Conservation (phyloP, 2,888 invertebrate genomes). For the Oscheius sp. region DNA sequence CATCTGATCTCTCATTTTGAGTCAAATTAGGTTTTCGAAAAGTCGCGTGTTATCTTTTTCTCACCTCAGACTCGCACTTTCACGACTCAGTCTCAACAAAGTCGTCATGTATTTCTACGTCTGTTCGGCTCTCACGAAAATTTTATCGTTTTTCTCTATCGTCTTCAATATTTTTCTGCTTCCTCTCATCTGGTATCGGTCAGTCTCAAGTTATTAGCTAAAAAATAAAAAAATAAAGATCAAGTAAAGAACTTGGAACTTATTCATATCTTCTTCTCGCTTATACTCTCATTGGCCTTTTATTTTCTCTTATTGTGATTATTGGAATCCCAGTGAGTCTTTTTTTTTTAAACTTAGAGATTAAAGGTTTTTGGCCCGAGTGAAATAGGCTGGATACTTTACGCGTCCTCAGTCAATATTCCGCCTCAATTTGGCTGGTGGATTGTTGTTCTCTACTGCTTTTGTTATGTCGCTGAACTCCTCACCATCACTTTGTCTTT, state of each 20-base stretch:
- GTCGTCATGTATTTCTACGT: constrained; percentile 7
- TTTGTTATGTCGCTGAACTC: constrained; percentile 19
- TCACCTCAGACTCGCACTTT: too few species aligned
- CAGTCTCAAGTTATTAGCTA: background rate
- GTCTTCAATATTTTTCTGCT: background rate
- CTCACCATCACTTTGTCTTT: constrained; percentile 11
- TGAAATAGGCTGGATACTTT: constrained; percentile 17
- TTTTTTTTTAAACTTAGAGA: background rate
- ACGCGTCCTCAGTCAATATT: constrained; percentile 18
- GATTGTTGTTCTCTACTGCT: constrained; percentile 24
- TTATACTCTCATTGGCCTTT: constrained; percentile 7
- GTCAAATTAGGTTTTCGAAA: too few species aligned
- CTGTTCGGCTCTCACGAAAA: constrained; percentile 4
- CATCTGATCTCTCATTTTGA: too few species aligned
- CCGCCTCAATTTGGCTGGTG: constrained; percentile 13
- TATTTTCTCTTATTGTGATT: constrained; percentile 12
- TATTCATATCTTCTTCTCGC: constrained; percentile 1
- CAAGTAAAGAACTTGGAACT: constrained; percentile 3
- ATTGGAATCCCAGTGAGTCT: constrained; percentile 11
- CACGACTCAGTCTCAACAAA: too few species aligned
- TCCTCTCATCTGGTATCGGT: constrained; percentile 17
- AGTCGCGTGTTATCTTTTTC: background rate
- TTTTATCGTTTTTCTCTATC: background rate
- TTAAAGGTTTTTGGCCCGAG: constrained; percentile 17
- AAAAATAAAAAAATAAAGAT: background rate